A percentile compares a stretch with the other conserved stretches of the same genome.
Conservation (phyloP, 2,888 invertebrate genomes). For the Cheilosia grossa region DNA sequence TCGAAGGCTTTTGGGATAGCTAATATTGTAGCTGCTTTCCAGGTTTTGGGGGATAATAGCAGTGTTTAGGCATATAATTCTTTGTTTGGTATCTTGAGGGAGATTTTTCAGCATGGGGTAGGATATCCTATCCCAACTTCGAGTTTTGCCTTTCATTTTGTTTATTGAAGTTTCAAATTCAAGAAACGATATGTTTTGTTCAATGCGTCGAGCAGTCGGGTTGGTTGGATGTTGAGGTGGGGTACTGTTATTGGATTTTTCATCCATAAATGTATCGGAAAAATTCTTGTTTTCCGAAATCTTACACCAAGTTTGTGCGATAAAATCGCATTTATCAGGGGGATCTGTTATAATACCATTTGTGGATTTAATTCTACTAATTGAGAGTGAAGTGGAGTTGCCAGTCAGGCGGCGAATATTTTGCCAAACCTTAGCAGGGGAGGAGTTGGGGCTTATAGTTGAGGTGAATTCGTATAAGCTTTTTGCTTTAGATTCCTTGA, state of each 20-base stretch:
- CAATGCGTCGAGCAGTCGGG: conserved; percentile 1
- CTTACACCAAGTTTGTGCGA: conserved; percentile 2
- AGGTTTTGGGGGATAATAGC: conserved; percentile 13
- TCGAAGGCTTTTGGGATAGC: too few relatives aligned
- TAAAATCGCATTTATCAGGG: neutral
- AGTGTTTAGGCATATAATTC: neutral
- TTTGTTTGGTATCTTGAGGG: neutral
- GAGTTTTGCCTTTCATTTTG: conserved; percentile 28
- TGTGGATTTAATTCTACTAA: neutral
- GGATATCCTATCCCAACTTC: conserved; percentile 14
- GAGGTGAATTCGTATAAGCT: conserved; percentile 8
- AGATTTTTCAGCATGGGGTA: conserved; percentile 33
- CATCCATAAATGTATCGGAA: neutral
- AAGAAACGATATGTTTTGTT: neutral
- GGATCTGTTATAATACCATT: neutral
- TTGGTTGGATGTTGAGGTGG: neutral
- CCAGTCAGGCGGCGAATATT: conserved; percentile 16
- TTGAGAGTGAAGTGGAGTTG: neutral
- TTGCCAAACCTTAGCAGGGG: conserved; percentile 5
- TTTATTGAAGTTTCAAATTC: neutral
- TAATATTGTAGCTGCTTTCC: neutral
- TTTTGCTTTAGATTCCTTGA: conserved; percentile 19
- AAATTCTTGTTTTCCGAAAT: neutral
- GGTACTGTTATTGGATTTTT: neutral
- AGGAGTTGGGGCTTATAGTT: conserved; percentile 1